Evolutionary conservation across 2,888 invertebrate genomes (phyloP).

Genomic region (Julus scanicus): DNA sequence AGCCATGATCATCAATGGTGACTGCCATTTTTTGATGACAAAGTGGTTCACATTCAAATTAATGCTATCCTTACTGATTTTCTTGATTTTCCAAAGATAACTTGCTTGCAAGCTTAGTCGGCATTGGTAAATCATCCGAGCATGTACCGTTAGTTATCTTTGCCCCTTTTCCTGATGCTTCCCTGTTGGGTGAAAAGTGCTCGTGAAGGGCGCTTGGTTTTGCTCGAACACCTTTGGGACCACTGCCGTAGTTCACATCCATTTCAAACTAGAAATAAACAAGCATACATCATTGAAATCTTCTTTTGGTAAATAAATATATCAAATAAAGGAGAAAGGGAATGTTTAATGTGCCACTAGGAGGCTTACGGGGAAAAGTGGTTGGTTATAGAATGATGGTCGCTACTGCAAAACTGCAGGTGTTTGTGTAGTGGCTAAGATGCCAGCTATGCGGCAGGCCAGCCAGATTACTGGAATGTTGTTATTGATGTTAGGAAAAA

Average conservation of each 20-base stretch:
- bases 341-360: too few relatives aligned
- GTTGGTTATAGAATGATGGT: too few relatives aligned
- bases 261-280: constrained; percentile 8
- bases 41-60: not conserved
- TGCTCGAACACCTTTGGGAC: not conserved
- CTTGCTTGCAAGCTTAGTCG: not conserved
- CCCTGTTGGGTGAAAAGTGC: not conserved
- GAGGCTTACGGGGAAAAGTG: too few relatives aligned
- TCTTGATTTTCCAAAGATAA: constrained; percentile 38
- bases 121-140: not conserved
- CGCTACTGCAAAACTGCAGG: too few relatives aligned
- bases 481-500: too few relatives aligned
- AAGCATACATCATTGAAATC: too few relatives aligned
- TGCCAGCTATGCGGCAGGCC: too few relatives aligned
- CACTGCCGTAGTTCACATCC: constrained; percentile 7
- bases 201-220: not conserved
- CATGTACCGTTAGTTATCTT: not conserved
- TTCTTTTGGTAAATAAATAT: too few relatives aligned
- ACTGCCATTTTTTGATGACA: not conserved
- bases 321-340: too few relatives aligned
- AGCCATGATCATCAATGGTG: not conserved
- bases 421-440: too few relatives aligned
- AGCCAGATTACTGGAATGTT: too few relatives aligned
- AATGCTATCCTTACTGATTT: constrained; percentile 48
- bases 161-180: not conserved